Percentiles rank a stretch among this genome's conserved stretches.
These are phyloP conservation scores for Neoarius graeffei DNA, from an alignment of 2,113 vertebrate genomes.

Conservation along the genomic window DNA sequence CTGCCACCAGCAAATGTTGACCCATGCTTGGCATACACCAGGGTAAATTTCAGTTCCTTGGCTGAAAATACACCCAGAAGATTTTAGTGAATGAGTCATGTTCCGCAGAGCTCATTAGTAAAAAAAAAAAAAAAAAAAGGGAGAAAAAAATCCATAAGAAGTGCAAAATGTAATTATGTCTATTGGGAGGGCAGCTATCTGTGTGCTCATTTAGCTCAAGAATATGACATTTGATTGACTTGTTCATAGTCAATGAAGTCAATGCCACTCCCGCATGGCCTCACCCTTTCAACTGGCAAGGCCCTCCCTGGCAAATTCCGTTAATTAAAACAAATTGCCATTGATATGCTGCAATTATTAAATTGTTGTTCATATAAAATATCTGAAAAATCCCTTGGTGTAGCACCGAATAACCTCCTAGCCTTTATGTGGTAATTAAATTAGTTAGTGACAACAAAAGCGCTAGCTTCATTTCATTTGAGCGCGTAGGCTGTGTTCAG, in stretches of 20 bases:
- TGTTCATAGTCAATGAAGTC: background rate
- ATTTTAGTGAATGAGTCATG: background rate
- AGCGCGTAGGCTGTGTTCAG: background rate
- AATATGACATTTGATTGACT: background rate
- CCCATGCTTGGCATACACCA: background rate
- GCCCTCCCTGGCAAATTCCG: no score
- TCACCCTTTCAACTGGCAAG: background rate
- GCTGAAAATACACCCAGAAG: background rate
- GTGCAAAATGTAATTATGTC: background rate
- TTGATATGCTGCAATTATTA: background rate
- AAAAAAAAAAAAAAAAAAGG: background rate
- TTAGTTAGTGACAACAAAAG: background rate
- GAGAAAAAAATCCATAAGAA: slow-evolving; percentile 8
- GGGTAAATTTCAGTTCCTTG: background rate
- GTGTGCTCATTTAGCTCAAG: slow-evolving; percentile 11
- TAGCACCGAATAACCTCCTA: background rate
- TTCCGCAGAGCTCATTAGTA: slow-evolving; percentile 21
- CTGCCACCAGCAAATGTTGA: background rate
- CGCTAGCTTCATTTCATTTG: slow-evolving; percentile 10
- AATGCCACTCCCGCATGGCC: background rate
- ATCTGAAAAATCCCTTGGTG: background rate
- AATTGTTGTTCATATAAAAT: background rate
- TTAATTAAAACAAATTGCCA: slow-evolving; percentile 1
- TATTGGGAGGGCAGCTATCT: background rate
- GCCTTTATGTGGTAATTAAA: background rate